These are phyloP conservation scores for Ciconia maguari DNA, from an alignment of 2,113 vertebrate species.

Conservation along the genomic window DNA sequence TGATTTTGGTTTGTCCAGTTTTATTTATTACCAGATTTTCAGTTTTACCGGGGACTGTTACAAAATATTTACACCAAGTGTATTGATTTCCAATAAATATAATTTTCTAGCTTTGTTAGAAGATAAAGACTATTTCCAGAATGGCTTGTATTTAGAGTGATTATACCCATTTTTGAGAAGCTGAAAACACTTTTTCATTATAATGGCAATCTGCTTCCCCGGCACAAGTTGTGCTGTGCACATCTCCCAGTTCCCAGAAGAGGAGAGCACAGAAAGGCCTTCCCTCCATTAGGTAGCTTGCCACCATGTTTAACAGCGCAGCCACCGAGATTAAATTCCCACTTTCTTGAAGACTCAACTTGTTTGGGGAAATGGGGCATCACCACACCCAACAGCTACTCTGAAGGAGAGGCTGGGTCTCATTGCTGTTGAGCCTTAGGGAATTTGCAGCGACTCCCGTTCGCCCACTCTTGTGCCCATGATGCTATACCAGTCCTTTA, in stretches of 20 bases:
- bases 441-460: too few relatives aligned
- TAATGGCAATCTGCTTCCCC: background rate
- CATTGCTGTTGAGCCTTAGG: background rate
- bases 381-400: background rate
- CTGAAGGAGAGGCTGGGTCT: background rate
- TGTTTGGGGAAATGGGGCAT: background rate
- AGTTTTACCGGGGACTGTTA: background rate
- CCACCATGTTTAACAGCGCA: background rate
- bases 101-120: background rate
- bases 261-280: background rate
- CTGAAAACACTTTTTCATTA: background rate
- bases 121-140: background rate
- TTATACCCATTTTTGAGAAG: background rate
- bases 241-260: background rate
- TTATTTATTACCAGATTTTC: background rate
- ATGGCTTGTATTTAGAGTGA: background rate
- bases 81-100: background rate
- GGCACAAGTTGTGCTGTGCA: background rate
- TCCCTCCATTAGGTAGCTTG: background rate
- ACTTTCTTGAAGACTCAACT: background rate
- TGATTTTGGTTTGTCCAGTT: background rate
- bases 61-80: background rate
- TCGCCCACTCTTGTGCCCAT: accelerated
- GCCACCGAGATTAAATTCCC: background rate
- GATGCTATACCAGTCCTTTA: background rate